phyloP scores from a whole-genome alignment of 1,140 invertebrate genomes.

The Bombus impatiens region DNA sequence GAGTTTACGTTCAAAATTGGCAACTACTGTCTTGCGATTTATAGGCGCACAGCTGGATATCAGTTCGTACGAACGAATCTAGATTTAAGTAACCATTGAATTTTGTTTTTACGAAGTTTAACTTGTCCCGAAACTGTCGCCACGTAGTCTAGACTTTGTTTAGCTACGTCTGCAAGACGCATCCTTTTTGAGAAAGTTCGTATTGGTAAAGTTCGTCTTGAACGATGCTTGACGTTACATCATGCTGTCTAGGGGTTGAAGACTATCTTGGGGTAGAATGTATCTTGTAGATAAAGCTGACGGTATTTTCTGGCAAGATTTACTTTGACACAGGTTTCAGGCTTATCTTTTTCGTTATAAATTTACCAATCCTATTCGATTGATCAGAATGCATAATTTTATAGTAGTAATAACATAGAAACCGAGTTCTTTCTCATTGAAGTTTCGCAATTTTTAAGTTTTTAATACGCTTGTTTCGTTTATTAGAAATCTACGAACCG shows the following conservation, averaged over 20 bases:
- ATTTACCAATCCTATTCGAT: neutral
- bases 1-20: neutral
- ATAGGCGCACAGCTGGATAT: neutral
- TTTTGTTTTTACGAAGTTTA: neutral
- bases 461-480: too few relatives aligned
- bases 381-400: too few relatives aligned
- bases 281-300: too few relatives aligned
- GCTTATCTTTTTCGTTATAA: neutral
- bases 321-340: neutral
- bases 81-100: neutral
- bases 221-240: neutral
- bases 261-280: neutral
- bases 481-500: too few relatives aligned
- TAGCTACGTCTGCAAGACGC: neutral
- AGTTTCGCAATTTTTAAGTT: too few relatives aligned
- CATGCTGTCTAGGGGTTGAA: neutral
- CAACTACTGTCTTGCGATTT: neutral
- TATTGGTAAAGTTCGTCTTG: neutral
- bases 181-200: neutral
- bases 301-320: too few relatives aligned
- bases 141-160: neutral
- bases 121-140: neutral
- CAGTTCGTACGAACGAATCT: neutral
- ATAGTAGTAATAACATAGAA: too few relatives aligned
- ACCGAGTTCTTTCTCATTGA: too few relatives aligned